A percentile compares a stretch with the other conserved stretches of the same genome.
Conservation (phyloP, 1,140 invertebrate species). For the Medauroidea extradentata region DNA sequence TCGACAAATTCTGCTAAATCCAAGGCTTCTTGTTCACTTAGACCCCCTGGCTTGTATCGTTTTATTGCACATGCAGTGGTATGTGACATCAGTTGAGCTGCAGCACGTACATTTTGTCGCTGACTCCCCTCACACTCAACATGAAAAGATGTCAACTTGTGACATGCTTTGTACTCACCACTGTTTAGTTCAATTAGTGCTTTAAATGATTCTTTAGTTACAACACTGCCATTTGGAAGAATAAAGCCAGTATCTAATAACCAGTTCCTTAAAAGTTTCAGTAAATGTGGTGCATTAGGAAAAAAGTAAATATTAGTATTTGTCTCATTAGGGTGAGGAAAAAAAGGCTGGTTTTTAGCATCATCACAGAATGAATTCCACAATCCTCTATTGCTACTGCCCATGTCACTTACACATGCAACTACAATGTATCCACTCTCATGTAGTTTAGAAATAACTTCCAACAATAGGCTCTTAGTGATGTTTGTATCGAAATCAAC, state of each 20-base stretch:
- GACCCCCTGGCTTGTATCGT: slow-evolving; percentile 7
- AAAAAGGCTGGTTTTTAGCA: slow-evolving; percentile 11
- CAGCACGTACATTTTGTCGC: slow-evolving; percentile 21
- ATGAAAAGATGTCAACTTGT: slow-evolving; percentile 18
- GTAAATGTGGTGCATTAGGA: slow-evolving; percentile 27
- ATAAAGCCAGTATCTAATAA: slow-evolving; percentile 29
- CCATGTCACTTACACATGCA: slow-evolving; percentile 33
- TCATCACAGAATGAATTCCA: slow-evolving; percentile 31
- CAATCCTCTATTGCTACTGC: slow-evolving; percentile 27
- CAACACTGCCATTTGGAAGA: slow-evolving; percentile 9
- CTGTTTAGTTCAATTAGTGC: slow-evolving; percentile 10
- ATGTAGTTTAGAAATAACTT: slow-evolving; percentile 31
- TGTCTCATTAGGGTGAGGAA: slow-evolving; percentile 21
- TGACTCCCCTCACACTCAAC: slow-evolving; percentile 13
- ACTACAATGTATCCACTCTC: slow-evolving; percentile 30
- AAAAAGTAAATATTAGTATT: slow-evolving; percentile 24
- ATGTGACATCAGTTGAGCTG: slow-evolving; percentile 22
- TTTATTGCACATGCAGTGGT: slow-evolving; percentile 19
- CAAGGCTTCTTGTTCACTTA: background rate
- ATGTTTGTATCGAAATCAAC: slow-evolving; percentile 36
- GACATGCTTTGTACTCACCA: slow-evolving; percentile 19
- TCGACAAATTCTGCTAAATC: slow-evolving; percentile 14
- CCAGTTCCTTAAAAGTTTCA: slow-evolving; percentile 32
- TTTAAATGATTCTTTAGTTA: slow-evolving; percentile 17
- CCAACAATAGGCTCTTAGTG: slow-evolving; percentile 18